Evolutionary conservation across 2,113 vertebrate genomes (phyloP).

Genomic region (Lagopus leucura): DNA sequence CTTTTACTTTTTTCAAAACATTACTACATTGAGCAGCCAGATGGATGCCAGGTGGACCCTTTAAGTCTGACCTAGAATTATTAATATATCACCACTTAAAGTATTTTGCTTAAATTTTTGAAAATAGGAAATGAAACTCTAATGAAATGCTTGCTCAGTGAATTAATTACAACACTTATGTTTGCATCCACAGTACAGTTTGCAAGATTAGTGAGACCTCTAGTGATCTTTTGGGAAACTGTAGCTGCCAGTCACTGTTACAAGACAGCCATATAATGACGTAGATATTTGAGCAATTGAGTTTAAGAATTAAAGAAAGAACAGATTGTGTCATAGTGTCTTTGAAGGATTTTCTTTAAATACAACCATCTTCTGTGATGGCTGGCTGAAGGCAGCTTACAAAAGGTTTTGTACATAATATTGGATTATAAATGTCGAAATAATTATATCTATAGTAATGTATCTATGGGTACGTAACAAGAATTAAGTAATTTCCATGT

Average conservation of each 20-base stretch:
- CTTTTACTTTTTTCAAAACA: not conserved
- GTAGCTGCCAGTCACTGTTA: not conserved
- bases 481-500: not conserved
- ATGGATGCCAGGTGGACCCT: not conserved
- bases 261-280: fast-evolving
- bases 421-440: not conserved
- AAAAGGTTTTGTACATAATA: fast-evolving
- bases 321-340: not conserved
- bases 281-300: not conserved
- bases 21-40: not conserved
- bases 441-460: not conserved
- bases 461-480: not conserved
- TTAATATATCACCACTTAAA: not conserved
- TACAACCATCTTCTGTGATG: not conserved
- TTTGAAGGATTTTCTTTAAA: not conserved
- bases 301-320: not conserved
- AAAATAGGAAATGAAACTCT: fast-evolving
- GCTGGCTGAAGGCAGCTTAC: not conserved
- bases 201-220: constrained; percentile 39
- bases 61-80: not conserved
- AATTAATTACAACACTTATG: fast-evolving
- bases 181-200: fast-evolving
- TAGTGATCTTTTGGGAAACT: constrained; percentile 1
- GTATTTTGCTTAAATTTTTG: not conserved
- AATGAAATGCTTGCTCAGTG: not conserved